phyloP scores from a whole-genome alignment of 2,888 invertebrate species.

The Drosophila setosimentum region DNA sequence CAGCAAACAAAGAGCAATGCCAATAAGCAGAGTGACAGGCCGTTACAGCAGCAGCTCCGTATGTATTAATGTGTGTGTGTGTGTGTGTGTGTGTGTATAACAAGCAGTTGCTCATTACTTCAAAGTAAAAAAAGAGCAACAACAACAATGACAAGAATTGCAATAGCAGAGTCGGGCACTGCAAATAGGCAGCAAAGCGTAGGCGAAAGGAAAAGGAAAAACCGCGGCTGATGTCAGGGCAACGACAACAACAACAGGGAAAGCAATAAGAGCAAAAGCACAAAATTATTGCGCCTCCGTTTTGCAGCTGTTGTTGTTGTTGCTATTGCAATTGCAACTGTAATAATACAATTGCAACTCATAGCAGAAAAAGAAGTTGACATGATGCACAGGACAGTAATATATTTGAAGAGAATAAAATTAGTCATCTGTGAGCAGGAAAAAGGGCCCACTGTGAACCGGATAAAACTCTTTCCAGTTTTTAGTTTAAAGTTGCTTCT shows the following conservation, averaged over 20 bases:
- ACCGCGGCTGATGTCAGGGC: constrained; percentile 33
- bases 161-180: constrained; percentile 36
- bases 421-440: not conserved
- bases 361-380: constrained; percentile 18
- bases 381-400: not conserved
- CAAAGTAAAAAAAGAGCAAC: constrained; percentile 39
- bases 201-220: constrained; percentile 58
- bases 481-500: constrained; percentile 8
- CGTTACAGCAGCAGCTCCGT: constrained; percentile 28
- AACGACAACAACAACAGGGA: constrained; percentile 27
- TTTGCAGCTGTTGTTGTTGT: constrained; percentile 46
- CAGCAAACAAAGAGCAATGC: constrained; percentile 58
- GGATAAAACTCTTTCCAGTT: constrained; percentile 35
- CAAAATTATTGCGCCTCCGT: constrained; percentile 62
- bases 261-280: constrained; percentile 17
- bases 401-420: not conserved
- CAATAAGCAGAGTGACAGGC: constrained; percentile 63
- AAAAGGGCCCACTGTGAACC: constrained; percentile 58
- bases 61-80: not conserved
- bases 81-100: constrained; percentile 9
- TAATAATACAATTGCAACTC: constrained; percentile 36
- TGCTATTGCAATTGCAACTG: constrained; percentile 38
- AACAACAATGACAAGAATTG: constrained; percentile 45
- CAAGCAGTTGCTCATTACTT: constrained; percentile 51
- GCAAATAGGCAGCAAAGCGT: constrained; percentile 43